Percentiles rank a stretch among this genome's conserved stretches.
These are phyloP conservation scores for Aldrovandia affinis DNA, from an alignment of 2,797 vertebrate genomes.

Conservation along the genomic window DNA sequence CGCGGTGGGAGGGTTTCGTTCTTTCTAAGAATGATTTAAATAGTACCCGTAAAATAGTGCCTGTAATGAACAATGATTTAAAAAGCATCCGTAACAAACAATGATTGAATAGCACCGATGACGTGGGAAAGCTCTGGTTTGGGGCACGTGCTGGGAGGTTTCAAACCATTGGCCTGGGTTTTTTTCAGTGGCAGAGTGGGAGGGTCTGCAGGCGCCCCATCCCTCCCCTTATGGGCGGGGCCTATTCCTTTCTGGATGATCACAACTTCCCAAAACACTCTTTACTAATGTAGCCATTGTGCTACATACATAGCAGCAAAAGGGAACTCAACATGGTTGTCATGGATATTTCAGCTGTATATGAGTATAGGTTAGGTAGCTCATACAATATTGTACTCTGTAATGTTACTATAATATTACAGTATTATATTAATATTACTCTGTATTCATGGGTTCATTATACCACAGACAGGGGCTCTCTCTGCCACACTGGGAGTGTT, in stretches of 20 bases:
- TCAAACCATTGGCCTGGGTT: constrained; percentile 65
- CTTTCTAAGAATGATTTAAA: constrained; percentile 73
- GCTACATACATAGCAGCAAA: background rate
- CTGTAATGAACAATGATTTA: no score
- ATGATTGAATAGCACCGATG: constrained; percentile 77
- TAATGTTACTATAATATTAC: no score
- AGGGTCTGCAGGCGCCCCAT: constrained; percentile 62
- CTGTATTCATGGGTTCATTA: background rate
- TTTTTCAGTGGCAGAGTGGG: constrained; percentile 59
- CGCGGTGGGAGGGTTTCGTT: constrained; percentile 57
- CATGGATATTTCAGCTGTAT: background rate
- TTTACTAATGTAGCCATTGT: background rate
- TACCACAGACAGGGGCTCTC: background rate
- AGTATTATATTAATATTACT: background rate
- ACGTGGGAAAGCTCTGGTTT: constrained; percentile 68
- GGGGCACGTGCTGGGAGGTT: constrained; percentile 74
- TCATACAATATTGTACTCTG: background rate
- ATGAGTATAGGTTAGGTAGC: constrained; percentile 6
- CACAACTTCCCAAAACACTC: background rate
- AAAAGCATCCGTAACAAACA: no score
- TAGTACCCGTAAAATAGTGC: no score
- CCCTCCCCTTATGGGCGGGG: constrained; percentile 44
- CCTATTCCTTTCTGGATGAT: constrained; percentile 74
- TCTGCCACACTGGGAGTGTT: background rate
- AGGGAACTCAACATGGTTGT: background rate